Evolutionary conservation across 2,113 vertebrate genomes (phyloP), one percentile per base, ranked within the genome.

Genomic region (Xenotilapia longispinis): DNA sequence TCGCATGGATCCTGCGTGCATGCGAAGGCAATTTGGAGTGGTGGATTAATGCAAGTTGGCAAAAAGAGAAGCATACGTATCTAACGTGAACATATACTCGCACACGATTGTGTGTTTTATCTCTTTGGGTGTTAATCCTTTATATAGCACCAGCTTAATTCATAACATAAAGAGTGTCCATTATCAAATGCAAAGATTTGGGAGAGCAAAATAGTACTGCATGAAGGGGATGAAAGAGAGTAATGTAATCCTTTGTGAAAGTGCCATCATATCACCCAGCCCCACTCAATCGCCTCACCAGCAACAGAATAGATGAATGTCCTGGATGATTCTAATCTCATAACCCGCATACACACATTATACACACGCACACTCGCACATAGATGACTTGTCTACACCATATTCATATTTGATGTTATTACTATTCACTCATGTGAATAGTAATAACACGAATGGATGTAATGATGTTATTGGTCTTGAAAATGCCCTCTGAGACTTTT

Each of bases 231-330:
- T 83, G 82, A 49, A 84, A 79, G 90, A 85, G 38, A 81, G 84
- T 90, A 94, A 90, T 93, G 88, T 94, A 94, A 93, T 95, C 94
- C 92, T 88, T 92, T 89, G 92, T 93, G 90, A 92, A 94, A 89
- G 91, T 92, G 83, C 92, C 83, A 87, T 95, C 86, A 82, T 93
- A 92, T 94, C 92, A 84, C 85, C 93, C 86, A 88, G 70, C 90
- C 92, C 90, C 85, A 78, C 91, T 94, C 91, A 92, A 91, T 95
- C 89, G 88, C 83, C 80, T 92, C 87, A 88, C 88, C 82, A 88
- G 82, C 82, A 83, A 86, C 88, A 92, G 89, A 95, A 94, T 90
- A 95, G 91, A 95, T 94, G 93, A 96, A 96, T 93, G 91, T 92
- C 91, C 92, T 87, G 82, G 81, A 86, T 84, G 92, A 96, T 94